Evolutionary conservation across 2,888 invertebrate species (phyloP).

Genomic region (Celastrina argiolus): DNA sequence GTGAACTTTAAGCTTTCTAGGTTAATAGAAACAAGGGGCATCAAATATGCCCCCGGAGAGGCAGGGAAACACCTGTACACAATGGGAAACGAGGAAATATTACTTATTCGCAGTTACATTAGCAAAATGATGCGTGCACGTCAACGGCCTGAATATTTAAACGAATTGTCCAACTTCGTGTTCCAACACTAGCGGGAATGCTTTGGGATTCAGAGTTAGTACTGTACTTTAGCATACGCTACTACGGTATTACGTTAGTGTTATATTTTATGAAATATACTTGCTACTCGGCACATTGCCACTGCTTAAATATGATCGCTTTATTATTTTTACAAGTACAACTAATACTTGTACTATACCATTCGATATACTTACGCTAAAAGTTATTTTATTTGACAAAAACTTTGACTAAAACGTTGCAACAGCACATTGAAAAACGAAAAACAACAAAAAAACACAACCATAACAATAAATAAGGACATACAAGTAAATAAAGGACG

Average conservation of each 20-base stretch:
- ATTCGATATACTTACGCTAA: not conserved
- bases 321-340: not conserved
- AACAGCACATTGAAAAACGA: not conserved
- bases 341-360: not conserved
- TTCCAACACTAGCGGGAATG: slow-evolving; percentile 5
- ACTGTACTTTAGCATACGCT: slow-evolving; percentile 5
- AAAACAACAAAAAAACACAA: not conserved
- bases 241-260: not conserved
- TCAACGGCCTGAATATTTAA: slow-evolving; percentile 16
- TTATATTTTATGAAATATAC: slow-evolving; percentile 4
- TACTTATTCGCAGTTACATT: slow-evolving; percentile 24
- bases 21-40: slow-evolving; percentile 39
- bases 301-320: not conserved
- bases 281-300: slow-evolving; percentile 8
- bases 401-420: not conserved
- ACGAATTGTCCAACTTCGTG: slow-evolving; percentile 11
- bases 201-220: slow-evolving; percentile 5
- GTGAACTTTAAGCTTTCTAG: slow-evolving; percentile 38
- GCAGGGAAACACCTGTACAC: slow-evolving; percentile 36
- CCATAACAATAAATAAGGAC: not conserved
- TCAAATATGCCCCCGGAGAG: slow-evolving; percentile 36
- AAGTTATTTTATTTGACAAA: not conserved
- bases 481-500: slow-evolving; percentile 15
- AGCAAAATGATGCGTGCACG: slow-evolving; percentile 13
- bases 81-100: slow-evolving; percentile 32